Conservation (phyloP, 2,113 vertebrate species). For the Callithrix jacchus region DNA sequence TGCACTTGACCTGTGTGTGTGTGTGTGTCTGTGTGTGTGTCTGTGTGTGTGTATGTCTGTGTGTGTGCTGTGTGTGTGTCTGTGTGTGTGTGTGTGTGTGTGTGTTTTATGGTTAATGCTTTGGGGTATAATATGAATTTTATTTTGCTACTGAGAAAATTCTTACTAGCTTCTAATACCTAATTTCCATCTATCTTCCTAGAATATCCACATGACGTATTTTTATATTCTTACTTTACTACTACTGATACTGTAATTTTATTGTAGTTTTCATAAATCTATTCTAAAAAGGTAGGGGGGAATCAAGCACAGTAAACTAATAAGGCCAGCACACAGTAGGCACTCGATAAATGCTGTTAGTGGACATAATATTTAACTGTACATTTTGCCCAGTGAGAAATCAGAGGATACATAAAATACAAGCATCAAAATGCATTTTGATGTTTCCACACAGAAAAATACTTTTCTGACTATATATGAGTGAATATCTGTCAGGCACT, state of each 20-base stretch:
- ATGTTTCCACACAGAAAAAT: background rate
- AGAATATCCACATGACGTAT: background rate
- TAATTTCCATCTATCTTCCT: background rate
- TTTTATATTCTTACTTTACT: slow-evolving; percentile 13
- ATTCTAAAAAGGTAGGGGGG: background rate
- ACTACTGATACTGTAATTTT: background rate
- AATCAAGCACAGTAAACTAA: background rate
- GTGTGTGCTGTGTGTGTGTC: too few relatives aligned
- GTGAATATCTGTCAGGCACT: background rate
- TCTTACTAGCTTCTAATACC: background rate
- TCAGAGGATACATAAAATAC: background rate
- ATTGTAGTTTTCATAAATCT: background rate
- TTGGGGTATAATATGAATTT: background rate
- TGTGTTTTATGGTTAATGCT: background rate
- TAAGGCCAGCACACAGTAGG: background rate
- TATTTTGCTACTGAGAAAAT: slow-evolving; percentile 28
- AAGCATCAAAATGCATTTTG: background rate
- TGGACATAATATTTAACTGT: background rate
- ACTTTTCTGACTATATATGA: background rate
- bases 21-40: background rate
- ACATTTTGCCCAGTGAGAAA: background rate
- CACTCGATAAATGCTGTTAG: background rate
- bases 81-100: background rate
- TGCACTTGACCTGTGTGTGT: background rate
- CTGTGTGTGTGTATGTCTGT: background rate